These are phyloP conservation scores for Mormyrus hasselquistii DNA, from an alignment of 2,797 vertebrate species.

Conservation along the genomic window DNA sequence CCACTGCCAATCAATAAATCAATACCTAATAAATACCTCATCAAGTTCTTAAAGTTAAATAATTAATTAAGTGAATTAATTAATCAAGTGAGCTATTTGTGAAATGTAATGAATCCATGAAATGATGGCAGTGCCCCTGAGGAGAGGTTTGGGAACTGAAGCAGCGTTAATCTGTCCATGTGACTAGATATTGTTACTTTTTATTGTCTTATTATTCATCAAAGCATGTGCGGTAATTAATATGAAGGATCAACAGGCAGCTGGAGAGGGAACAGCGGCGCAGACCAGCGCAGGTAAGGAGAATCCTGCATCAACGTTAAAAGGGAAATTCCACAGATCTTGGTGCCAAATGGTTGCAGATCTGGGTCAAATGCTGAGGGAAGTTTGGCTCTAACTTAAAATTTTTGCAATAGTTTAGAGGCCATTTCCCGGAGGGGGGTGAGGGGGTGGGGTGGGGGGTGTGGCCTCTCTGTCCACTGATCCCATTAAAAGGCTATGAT, in stretches of 20 bases:
- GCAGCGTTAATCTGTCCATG: background rate
- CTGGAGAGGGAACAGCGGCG: background rate
- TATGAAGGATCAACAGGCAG: background rate
- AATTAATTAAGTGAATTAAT: background rate
- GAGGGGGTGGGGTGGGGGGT: background rate
- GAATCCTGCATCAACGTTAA: background rate
- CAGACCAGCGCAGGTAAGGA: background rate
- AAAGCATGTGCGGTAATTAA: background rate
- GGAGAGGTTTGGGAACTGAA: background rate
- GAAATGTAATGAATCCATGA: background rate
- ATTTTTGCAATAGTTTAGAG: background rate
- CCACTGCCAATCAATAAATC: background rate
- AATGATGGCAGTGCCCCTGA: background rate
- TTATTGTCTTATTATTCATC: background rate
- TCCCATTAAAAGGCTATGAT: background rate
- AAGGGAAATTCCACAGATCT: background rate
- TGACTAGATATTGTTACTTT: background rate
- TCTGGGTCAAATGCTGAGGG: background rate
- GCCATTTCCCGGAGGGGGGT: background rate
- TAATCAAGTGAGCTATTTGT: background rate
- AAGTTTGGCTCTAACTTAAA: background rate
- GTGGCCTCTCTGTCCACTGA: background rate
- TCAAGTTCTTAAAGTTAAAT: background rate
- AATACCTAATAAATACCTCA: background rate
- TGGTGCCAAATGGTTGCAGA: background rate